These are phyloP conservation scores for Apomyelois bistriatella DNA, from an alignment of 2,888 invertebrate genomes.

Conservation along the genomic window DNA sequence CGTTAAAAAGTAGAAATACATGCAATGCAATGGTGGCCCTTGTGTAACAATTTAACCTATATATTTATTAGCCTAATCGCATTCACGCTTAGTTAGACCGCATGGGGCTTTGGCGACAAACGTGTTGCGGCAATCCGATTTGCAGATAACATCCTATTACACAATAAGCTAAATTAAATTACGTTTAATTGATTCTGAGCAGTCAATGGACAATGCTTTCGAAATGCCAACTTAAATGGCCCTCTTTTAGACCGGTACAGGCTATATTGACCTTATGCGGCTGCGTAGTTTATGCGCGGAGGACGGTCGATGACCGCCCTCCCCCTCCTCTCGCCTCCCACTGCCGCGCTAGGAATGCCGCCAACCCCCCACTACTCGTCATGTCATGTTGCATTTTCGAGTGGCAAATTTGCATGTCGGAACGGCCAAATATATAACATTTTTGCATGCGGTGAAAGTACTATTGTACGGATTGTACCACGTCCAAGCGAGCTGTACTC, in stretches of 20 bases:
- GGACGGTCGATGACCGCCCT: constrained; percentile 77
- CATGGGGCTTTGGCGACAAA: constrained; percentile 33
- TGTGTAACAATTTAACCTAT: constrained; percentile 10
- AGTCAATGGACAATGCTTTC: constrained; percentile 60
- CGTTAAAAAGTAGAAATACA: background rate
- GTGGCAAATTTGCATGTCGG: constrained; percentile 67
- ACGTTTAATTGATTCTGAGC: constrained; percentile 46
- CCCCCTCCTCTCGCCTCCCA: constrained; percentile 34
- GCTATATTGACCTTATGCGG: constrained; percentile 75
- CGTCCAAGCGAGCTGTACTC: background rate
- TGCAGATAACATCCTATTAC: constrained; percentile 51
- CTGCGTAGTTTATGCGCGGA: constrained; percentile 74
- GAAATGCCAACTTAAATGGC: constrained; percentile 42
- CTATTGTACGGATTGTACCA: constrained; percentile 7
- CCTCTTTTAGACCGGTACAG: constrained; percentile 34
- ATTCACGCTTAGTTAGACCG: constrained; percentile 15
- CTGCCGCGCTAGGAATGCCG: constrained; percentile 64
- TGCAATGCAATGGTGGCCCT: background rate
- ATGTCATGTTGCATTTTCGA: constrained; percentile 69
- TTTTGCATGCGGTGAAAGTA: constrained; percentile 47
- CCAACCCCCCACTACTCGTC: constrained; percentile 44
- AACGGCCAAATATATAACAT: constrained; percentile 33
- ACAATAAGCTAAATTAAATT: constrained; percentile 55
- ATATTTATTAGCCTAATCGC: constrained; percentile 10
- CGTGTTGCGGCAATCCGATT: constrained; percentile 46